phyloP scores from a whole-genome alignment of 2,888 invertebrate species.

The Baccha elongata region DNA sequence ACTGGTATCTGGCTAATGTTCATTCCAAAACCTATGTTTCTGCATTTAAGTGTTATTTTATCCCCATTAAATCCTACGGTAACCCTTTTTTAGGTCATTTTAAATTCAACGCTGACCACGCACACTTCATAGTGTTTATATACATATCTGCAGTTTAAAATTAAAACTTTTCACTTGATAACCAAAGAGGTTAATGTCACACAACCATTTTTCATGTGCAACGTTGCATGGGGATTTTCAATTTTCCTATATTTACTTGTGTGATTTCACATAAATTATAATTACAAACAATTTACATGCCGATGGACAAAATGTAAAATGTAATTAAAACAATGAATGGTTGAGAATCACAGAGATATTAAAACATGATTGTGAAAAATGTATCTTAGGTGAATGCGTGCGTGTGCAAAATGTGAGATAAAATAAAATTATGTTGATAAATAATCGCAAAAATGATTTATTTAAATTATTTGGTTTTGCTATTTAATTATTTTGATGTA shows the following conservation, averaged over 20 bases:
- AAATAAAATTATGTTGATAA: slow-evolving; percentile 18
- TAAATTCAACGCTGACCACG: slow-evolving; percentile 9
- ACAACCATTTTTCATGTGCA: slow-evolving; percentile 13
- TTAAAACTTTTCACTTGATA: slow-evolving; percentile 1
- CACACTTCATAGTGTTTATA: not conserved
- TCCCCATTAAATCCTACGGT: slow-evolving; percentile 8
- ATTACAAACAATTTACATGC: slow-evolving; percentile 11
- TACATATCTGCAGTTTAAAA: not conserved
- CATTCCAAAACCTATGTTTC: not conserved
- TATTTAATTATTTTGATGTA: not conserved
- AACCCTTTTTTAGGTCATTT: slow-evolving; percentile 27
- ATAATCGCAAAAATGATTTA: slow-evolving; percentile 11
- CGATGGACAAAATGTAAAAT: not conserved
- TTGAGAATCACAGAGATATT: slow-evolving; percentile 1
- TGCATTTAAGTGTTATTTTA: slow-evolving; percentile 3
- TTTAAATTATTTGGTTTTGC: not conserved
- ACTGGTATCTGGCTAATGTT: slow-evolving; percentile 1
- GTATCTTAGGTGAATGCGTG: not conserved
- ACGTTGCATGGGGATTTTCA: slow-evolving; percentile 7
- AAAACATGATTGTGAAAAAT: not conserved
- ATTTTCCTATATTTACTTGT: not conserved
- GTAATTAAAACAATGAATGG: slow-evolving; percentile 14
- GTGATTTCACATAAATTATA: slow-evolving; percentile 19
- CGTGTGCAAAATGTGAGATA: not conserved
- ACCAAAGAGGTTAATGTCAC: slow-evolving; percentile 24